These are phyloP conservation scores for Lepilemur septentrionalis DNA, from an alignment of 2,797 vertebrate species.

Conservation along the genomic window DNA sequence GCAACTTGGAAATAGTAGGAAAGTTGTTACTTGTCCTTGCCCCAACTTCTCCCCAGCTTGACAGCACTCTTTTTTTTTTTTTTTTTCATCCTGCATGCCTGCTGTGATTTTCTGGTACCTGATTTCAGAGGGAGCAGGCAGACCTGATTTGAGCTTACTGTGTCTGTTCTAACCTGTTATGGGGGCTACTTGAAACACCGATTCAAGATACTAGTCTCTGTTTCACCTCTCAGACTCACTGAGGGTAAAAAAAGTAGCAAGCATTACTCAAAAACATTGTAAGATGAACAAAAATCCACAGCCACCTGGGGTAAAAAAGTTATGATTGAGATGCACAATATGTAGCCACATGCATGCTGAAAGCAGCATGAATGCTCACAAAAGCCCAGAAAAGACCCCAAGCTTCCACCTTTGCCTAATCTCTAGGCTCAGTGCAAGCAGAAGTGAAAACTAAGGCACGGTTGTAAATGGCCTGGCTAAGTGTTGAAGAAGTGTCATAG, in stretches of 20 bases:
- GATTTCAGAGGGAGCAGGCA: not conserved
- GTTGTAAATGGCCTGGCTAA: not conserved
- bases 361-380: not conserved
- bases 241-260: not conserved
- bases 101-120: not conserved
- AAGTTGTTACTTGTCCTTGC: not conserved
- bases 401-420: not conserved
- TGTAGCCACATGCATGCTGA: not conserved
- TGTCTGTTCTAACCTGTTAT: not conserved
- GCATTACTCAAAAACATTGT: not conserved
- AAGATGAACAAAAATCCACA: not conserved
- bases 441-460: not conserved
- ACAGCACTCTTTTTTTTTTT: not conserved
- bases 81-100: no score
- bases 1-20: not conserved
- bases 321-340: not conserved
- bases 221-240: not conserved
- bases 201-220: not conserved
- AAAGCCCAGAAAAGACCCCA: not conserved
- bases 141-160: not conserved
- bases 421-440: not conserved
- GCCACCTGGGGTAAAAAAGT: not conserved
- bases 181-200: not conserved
- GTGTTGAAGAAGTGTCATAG: not conserved
- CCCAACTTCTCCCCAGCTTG: not conserved